These are phyloP conservation scores for Burhinus bistriatus DNA, from an alignment of 2,113 vertebrate genomes.

Conservation along the genomic window DNA sequence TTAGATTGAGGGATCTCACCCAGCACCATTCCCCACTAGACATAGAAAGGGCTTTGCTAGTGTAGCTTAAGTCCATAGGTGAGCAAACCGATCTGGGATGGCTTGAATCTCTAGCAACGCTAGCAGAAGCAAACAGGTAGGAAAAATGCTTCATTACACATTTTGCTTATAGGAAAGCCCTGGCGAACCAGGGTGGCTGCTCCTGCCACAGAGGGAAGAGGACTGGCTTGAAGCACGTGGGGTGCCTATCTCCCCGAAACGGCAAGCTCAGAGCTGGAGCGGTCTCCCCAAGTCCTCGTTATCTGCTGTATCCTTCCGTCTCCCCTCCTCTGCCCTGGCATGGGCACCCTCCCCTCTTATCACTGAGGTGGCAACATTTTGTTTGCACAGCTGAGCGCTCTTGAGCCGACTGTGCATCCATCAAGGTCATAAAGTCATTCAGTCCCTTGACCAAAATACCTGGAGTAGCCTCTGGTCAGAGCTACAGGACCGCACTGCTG, in stretches of 20 bases:
- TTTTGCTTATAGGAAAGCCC: background rate
- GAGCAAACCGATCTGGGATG: background rate
- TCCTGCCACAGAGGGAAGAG: background rate
- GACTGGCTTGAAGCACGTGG: background rate
- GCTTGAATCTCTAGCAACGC: background rate
- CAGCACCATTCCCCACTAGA: background rate
- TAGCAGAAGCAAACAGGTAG: background rate
- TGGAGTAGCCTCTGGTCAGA: background rate
- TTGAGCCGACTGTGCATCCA: background rate
- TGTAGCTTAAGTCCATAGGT: background rate
- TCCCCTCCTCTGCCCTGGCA: slow-evolving; percentile 11
- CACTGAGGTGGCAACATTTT: background rate
- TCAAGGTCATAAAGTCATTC: background rate
- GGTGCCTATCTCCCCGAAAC: background rate
- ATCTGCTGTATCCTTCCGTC: background rate
- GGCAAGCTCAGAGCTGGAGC: background rate
- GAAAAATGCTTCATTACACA: background rate
- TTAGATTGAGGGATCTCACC: background rate
- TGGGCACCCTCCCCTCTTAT: slow-evolving; percentile 14
- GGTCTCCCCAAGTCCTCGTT: fast-evolving
- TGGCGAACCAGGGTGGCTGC: background rate
- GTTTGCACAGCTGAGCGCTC: slow-evolving; percentile 1
- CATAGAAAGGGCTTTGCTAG: background rate
- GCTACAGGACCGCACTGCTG: background rate
- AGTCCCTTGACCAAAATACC: background rate